phyloP scores from a whole-genome alignment of 2,888 invertebrate species.

The Brenthis daphne region DNA sequence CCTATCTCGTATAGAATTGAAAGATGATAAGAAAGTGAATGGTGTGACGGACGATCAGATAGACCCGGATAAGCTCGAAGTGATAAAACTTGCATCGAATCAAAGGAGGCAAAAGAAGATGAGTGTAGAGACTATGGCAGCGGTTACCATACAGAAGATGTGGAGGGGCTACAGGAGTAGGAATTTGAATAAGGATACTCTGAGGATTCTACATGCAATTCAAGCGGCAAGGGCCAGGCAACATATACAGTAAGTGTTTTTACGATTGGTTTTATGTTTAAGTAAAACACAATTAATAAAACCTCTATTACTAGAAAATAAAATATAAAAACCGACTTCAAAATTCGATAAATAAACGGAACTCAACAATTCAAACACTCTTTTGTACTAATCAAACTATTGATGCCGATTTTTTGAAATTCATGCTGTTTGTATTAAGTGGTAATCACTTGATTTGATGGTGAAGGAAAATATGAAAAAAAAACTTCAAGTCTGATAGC shows the following conservation, averaged over 20 bases:
- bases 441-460: too few species aligned
- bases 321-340: too few species aligned
- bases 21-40: conserved; percentile 61
- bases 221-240: conserved; percentile 90
- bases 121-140: conserved; percentile 80
- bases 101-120: conserved; percentile 69
- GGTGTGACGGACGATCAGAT: conserved; percentile 60
- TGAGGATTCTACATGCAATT: conserved; percentile 84
- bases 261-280: not conserved
- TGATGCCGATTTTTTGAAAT: too few species aligned
- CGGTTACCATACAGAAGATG: conserved; percentile 91
- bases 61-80: conserved; percentile 62
- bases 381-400: too few species aligned
- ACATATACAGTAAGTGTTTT: conserved; percentile 88
- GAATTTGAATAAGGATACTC: conserved; percentile 86
- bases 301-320: too few species aligned
- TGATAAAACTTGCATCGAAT: conserved; percentile 68
- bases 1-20: conserved; percentile 55
- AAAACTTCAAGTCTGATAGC: too few species aligned
- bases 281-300: not conserved
- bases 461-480: too few species aligned
- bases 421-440: too few species aligned
- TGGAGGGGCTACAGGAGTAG: conserved; percentile 93
- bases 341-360: too few species aligned
- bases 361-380: too few species aligned